A percentile compares a stretch with the other conserved stretches of the same genome.
These are phyloP conservation scores for Drosophila rhopaloa DNA, from an alignment of 1,140 invertebrate species.

Conservation along the genomic window DNA sequence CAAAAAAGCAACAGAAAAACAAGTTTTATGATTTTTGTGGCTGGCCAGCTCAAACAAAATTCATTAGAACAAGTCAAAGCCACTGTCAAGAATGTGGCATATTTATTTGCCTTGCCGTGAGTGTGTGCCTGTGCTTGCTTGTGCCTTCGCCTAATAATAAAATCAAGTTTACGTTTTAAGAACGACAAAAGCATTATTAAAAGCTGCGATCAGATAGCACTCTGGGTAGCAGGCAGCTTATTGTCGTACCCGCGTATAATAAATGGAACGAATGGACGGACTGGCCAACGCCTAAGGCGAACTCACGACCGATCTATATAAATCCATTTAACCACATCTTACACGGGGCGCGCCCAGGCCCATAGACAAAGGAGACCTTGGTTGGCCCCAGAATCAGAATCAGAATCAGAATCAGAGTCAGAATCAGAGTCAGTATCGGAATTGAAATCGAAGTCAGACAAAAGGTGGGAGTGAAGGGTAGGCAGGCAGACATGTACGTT, in stretches of 20 bases:
- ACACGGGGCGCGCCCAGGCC: conserved; percentile 68
- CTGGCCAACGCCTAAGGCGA: conserved; percentile 75
- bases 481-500: not conserved
- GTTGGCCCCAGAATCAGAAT: conserved; percentile 14
- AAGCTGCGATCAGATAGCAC: conserved; percentile 78
- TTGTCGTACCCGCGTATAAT: conserved; percentile 44
- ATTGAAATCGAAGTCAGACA: conserved; percentile 23
- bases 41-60: conserved; percentile 60
- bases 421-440: conserved; percentile 10
- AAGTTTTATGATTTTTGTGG: conserved; percentile 69
- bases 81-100: conserved; percentile 70
- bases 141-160: conserved; percentile 69
- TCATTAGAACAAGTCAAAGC: conserved; percentile 79
- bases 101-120: conserved; percentile 12
- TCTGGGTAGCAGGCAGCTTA: conserved; percentile 31
- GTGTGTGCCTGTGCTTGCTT: conserved; percentile 18
- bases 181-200: conserved; percentile 78
- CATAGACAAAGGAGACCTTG: conserved; percentile 53
- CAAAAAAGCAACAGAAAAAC: conserved; percentile 51
- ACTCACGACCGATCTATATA: conserved; percentile 74
- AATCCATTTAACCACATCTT: conserved; percentile 65
- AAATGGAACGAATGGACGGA: conserved; percentile 65
- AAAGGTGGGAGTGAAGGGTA: conserved; percentile 79
- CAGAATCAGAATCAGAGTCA: not conserved
- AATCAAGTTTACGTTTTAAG: conserved; percentile 81